Evolutionary conservation across 2,888 invertebrate genomes (phyloP), one percentile per base, ranked within the genome.

Genomic region (Patella pellucida): DNA sequence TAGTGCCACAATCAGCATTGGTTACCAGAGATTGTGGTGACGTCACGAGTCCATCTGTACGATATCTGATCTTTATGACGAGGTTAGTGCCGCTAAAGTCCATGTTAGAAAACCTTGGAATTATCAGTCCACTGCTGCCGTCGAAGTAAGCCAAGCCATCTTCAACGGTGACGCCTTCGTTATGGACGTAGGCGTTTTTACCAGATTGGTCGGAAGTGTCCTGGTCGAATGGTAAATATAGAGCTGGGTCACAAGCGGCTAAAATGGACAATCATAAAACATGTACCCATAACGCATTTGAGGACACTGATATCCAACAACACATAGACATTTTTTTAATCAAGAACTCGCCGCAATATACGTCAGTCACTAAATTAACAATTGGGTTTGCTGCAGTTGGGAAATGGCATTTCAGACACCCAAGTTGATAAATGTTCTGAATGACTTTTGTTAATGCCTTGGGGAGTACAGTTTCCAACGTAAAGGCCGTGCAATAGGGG

Each of bases 21-120:
- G 84, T 82, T 9, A 87, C 75, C 23, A 87, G 72, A 0, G 86
- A 84, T 68, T 83, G 83, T 19, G 62, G 62, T 4, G 19, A 12
- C 19, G 62, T 23, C 5, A 11, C 23, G 11, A 14, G 19, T 11
- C 62, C 62, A 62, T 62, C 23, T 12, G 23, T 12, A 31, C 74
- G 78, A 69, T 82, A 86, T 27, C 83, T 84, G n/a, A 84, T 75
- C 51, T 81, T 81, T 15, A 87, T 83, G n/a, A 84, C 78, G 41
- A 87, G 73, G 1, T 82, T 84, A n/a, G 75, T 78, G 11, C 84
- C 85, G 41, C 41, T 41, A 56, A 83, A 80, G 23, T 81, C 81
- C 11, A 82, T 72, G 68, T 86, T 87, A 68, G 85, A 82, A 75
- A 86, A 87, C 14, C 85, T 74, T 3, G 84, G 86, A 11, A 87